A percentile compares a stretch with the other conserved stretches of the same genome.
Conservation (phyloP, 2,888 invertebrate species). For the Plutella xylostella region DNA sequence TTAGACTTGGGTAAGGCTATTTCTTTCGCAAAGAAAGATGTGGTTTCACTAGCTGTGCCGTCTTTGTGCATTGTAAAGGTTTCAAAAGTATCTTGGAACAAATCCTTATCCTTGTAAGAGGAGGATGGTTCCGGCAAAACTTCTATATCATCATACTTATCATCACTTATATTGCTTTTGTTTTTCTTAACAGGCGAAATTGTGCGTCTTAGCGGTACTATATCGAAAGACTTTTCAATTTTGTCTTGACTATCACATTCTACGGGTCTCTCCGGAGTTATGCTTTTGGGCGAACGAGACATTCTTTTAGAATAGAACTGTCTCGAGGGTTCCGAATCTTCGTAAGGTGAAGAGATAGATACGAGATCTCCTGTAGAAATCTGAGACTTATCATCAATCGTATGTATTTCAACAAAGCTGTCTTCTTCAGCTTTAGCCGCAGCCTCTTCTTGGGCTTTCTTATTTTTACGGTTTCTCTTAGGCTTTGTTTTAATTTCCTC, state of each 20-base stretch:
- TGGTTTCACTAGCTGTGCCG: slow-evolving; percentile 20
- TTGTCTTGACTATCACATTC: slow-evolving; percentile 20
- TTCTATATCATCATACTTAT: background rate
- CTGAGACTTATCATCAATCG: slow-evolving; percentile 50
- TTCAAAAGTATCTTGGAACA: background rate
- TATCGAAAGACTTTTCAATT: slow-evolving; percentile 19
- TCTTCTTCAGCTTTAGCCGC: slow-evolving; percentile 50
- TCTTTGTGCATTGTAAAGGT: slow-evolving; percentile 5
- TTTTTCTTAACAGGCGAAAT: slow-evolving; percentile 1
- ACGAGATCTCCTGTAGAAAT: slow-evolving; percentile 46
- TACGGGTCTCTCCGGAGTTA: slow-evolving; percentile 34
- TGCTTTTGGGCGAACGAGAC: slow-evolving; percentile 35
- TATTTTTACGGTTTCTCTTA: slow-evolving; percentile 43
- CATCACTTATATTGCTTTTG: background rate
- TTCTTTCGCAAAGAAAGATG: slow-evolving; percentile 27
- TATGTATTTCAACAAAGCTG: slow-evolving; percentile 60
- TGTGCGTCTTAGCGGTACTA: background rate
- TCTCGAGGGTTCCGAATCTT: slow-evolving; percentile 35
- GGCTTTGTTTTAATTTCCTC: slow-evolving; percentile 44
- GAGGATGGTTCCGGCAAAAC: background rate
- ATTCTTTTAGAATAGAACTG: slow-evolving; percentile 37
- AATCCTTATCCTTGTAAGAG: background rate
- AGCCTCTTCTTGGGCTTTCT: slow-evolving; percentile 40
- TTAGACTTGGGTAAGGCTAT: slow-evolving; percentile 26
- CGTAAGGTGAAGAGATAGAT: slow-evolving; percentile 49